Conservation (phyloP, 2,797 vertebrate species). For the Jordanella pulchra region DNA sequence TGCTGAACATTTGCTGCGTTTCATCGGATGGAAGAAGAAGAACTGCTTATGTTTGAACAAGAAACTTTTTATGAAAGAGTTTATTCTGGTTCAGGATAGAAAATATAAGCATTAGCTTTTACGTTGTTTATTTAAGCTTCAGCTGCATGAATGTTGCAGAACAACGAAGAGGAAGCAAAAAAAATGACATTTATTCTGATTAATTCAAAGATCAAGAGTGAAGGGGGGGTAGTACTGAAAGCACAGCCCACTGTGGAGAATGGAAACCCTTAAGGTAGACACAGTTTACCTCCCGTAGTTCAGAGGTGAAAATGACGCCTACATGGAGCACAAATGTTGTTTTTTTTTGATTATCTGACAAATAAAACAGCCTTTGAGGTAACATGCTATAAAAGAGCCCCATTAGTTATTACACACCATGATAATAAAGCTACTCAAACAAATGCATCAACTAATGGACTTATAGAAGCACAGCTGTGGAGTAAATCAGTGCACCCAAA, state of each 20-base stretch:
- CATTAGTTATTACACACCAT: constrained; percentile 29
- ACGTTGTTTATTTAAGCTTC: too few relatives aligned
- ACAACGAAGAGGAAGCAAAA: background rate
- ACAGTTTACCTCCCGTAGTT: background rate
- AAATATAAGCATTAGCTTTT: background rate
- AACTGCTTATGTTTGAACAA: too few relatives aligned
- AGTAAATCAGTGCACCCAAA: constrained; percentile 28
- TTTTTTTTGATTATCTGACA: background rate
- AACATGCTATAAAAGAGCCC: constrained; percentile 27
- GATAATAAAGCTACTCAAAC: constrained; percentile 31
- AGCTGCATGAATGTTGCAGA: background rate
- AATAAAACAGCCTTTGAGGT: background rate
- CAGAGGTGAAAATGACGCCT: background rate
- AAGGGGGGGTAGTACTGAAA: background rate
- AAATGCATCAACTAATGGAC: constrained; percentile 53
- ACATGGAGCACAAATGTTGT: background rate
- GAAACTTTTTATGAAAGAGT: too few relatives aligned
- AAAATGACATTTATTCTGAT: background rate
- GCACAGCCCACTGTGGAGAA: background rate
- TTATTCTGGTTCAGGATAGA: background rate
- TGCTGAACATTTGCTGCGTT: too few relatives aligned
- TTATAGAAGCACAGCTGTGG: constrained; percentile 19
- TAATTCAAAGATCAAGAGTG: background rate
- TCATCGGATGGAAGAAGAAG: background rate
- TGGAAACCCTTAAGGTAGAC: background rate